phyloP scores from a whole-genome alignment of 2,888 invertebrate genomes.

The Alentia gelatinosa region DNA sequence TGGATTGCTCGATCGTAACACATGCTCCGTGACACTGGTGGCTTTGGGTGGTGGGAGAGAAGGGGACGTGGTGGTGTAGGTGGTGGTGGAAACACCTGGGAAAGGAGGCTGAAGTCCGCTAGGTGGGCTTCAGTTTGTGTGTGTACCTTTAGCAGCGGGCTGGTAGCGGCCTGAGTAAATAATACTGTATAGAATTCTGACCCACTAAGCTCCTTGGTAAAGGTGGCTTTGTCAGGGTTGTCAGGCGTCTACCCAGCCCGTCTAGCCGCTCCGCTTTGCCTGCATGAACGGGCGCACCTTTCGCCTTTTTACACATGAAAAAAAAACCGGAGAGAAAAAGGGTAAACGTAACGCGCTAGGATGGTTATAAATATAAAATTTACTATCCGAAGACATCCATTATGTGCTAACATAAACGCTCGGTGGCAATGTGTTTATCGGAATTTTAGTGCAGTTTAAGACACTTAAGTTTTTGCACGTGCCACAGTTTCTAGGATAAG shows the following conservation, averaged over 20 bases:
- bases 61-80: background rate
- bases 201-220: background rate
- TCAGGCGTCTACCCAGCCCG: background rate
- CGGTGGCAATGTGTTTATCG: background rate
- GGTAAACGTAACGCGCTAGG: background rate
- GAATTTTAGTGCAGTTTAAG: too few species aligned
- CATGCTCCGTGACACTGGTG: too few species aligned
- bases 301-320: background rate
- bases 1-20: too few species aligned
- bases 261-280: background rate
- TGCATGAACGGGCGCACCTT: background rate
- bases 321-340: background rate
- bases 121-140: background rate
- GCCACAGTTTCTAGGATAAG: too few species aligned
- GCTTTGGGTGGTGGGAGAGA: background rate
- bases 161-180: background rate
- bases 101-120: background rate
- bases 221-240: background rate
- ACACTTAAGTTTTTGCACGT: too few species aligned
- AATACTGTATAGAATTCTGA: conserved; percentile 14
- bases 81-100: too few species aligned
- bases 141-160: background rate
- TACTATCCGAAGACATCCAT: background rate
- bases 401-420: background rate
- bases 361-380: background rate